Conservation (phyloP, 2,888 invertebrate species). For the Synanthedon vespiformis region DNA sequence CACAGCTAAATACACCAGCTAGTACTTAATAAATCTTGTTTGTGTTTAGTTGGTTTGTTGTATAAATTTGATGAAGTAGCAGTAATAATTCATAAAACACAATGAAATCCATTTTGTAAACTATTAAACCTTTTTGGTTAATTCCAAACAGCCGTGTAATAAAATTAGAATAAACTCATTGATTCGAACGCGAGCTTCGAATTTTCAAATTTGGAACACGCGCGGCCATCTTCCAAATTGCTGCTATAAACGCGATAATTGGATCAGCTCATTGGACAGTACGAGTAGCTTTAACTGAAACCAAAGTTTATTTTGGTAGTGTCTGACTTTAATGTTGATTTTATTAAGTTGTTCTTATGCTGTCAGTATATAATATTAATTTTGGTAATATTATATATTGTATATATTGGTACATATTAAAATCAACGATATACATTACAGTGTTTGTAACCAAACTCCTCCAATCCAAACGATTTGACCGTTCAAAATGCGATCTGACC, state of each 20-base stretch:
- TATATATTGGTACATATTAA: no score
- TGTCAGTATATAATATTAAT: no score
- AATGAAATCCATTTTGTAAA: neutral
- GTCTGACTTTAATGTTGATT: neutral
- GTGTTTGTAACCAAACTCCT: no score
- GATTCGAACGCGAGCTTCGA: constrained; percentile 44
- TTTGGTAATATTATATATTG: no score
- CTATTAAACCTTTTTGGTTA: neutral
- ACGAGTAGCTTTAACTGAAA: constrained; percentile 50
- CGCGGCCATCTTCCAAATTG: constrained; percentile 56
- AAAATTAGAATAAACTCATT: constrained; percentile 57
- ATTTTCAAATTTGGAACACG: constrained; percentile 54
- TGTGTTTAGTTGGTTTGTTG: no score
- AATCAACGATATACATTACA: no score
- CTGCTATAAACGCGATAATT: constrained; percentile 57
- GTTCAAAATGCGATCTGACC: no score
- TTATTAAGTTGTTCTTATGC: no score
- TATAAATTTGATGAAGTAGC: no score
- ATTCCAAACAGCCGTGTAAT: constrained; percentile 34
- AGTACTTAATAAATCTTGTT: no score
- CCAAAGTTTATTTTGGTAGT: constrained; percentile 11
- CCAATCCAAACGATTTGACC: no score
- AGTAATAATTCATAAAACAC: neutral
- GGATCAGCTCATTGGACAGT: constrained; percentile 55
- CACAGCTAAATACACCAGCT: no score